phyloP scores from a whole-genome alignment of 2,888 invertebrate genomes.

The Caenorhabditis becei region DNA sequence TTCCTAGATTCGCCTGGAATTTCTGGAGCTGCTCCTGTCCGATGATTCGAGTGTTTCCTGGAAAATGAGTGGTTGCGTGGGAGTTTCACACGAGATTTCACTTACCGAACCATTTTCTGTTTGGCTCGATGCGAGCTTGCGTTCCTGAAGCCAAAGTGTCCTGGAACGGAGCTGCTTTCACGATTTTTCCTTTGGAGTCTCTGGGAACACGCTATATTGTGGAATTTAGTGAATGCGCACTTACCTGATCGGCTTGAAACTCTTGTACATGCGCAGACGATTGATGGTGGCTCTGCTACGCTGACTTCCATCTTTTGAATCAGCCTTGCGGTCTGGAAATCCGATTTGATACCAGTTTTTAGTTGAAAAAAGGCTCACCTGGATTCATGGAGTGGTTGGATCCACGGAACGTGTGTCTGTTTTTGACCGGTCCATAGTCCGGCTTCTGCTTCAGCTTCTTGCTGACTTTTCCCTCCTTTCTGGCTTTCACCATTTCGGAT shows the following conservation, averaged over 20 bases:
- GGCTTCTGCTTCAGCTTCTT: slow-evolving; percentile 70
- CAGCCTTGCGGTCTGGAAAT: slow-evolving; percentile 84
- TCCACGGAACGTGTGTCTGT: slow-evolving; percentile 82
- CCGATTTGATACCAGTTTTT: neutral
- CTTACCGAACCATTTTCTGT: slow-evolving; percentile 96
- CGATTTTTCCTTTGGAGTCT: slow-evolving; percentile 90
- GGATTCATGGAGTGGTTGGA: slow-evolving; percentile 96
- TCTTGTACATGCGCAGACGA: slow-evolving; percentile 97
- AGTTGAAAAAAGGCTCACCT: slow-evolving; percentile 83
- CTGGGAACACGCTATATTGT: slow-evolving; percentile 74
- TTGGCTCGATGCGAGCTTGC: slow-evolving; percentile 95
- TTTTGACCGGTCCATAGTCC: slow-evolving; percentile 69
- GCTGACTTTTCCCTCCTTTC: slow-evolving; percentile 70
- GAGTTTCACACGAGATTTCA: slow-evolving; percentile 1
- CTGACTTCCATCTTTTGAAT: slow-evolving; percentile 60
- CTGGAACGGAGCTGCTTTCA: slow-evolving; percentile 96
- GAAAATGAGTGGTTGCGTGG: neutral
- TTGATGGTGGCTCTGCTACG: slow-evolving; percentile 93
- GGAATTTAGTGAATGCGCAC: neutral
- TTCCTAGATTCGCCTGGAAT: slow-evolving; percentile 92
- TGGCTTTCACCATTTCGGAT: slow-evolving; percentile 67
- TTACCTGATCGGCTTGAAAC: slow-evolving; percentile 93
- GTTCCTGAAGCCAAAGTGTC: slow-evolving; percentile 91
- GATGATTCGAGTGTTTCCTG: slow-evolving; percentile 93
- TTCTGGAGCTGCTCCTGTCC: slow-evolving; percentile 87